phyloP scores from a whole-genome alignment of 2,888 invertebrate species.

The Sarcophaga carnaria region DNA sequence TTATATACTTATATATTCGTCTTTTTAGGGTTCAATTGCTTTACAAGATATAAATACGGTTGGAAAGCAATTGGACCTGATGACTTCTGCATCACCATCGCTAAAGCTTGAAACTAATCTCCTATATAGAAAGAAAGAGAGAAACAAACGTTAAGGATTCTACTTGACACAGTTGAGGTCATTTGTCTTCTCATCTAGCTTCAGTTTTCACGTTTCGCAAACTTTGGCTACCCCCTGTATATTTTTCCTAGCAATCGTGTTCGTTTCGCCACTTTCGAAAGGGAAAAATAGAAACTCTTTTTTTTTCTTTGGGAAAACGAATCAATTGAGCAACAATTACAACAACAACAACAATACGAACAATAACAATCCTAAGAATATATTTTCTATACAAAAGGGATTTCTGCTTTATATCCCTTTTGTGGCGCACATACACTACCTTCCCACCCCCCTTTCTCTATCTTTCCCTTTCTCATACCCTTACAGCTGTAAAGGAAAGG shows the following conservation, averaged over 20 bases:
- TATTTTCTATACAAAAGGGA: constrained; percentile 31
- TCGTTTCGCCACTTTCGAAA: background rate
- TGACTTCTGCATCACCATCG: too few species aligned
- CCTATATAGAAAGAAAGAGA: too few species aligned
- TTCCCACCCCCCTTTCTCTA: background rate
- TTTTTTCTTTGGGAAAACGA: background rate
- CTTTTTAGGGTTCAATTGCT: too few species aligned
- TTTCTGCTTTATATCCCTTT: constrained; percentile 5
- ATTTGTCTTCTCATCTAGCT: too few species aligned
- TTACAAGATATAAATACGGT: too few species aligned
- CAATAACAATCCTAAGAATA: background rate
- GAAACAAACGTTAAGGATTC: too few species aligned
- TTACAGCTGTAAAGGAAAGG: background rate
- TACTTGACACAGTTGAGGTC: too few species aligned
- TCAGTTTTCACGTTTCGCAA: background rate
- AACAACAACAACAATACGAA: constrained; percentile 28
- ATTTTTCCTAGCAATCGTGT: background rate
- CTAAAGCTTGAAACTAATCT: too few species aligned
- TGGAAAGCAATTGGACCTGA: too few species aligned
- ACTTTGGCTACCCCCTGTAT: background rate
- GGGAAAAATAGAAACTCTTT: too few species aligned
- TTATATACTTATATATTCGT: too few species aligned
- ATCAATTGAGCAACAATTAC: constrained; percentile 43
- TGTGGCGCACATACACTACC: background rate
- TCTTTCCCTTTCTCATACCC: background rate